Evolutionary conservation across 2,888 invertebrate species (phyloP).

Genomic region (Lepetodrilus schrolli): DNA sequence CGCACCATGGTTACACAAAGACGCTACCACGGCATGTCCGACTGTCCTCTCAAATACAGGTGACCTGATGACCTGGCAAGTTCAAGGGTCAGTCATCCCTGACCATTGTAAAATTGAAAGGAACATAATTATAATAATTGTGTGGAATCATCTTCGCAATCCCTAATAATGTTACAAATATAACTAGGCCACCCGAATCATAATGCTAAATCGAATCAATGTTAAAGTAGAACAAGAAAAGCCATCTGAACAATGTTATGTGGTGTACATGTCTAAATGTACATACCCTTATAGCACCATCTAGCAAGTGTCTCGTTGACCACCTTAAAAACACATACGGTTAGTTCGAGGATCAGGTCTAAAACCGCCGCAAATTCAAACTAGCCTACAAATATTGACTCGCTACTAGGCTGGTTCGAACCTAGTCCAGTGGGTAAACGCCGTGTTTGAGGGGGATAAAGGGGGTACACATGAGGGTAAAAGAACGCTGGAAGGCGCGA

Average conservation of each 20-base stretch:
- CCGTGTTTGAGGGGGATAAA: not conserved
- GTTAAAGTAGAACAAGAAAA: too few relatives aligned
- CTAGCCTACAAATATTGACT: slow-evolving; percentile 8
- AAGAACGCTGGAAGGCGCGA: not conserved
- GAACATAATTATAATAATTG: too few relatives aligned
- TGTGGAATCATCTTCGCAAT: too few relatives aligned
- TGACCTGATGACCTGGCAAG: too few relatives aligned
- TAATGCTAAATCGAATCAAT: not conserved
- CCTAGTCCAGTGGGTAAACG: not conserved
- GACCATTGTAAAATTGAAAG: too few relatives aligned
- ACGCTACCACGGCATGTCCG: too few relatives aligned
- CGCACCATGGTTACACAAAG: too few relatives aligned
- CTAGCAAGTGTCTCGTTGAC: not conserved
- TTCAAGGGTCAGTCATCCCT: too few relatives aligned
- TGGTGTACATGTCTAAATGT: not conserved
- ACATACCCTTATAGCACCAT: not conserved
- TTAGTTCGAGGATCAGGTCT: not conserved
- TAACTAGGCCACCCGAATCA: too few relatives aligned
- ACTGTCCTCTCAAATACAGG: too few relatives aligned
- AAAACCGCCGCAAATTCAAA: slow-evolving; percentile 1
- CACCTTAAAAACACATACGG: slow-evolving; percentile 8
- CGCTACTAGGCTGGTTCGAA: not conserved
- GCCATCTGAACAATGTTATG: too few relatives aligned
- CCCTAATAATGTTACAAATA: too few relatives aligned
- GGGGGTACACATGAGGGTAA: not conserved